phyloP scores from a whole-genome alignment of 2,797 vertebrate species.

The Discoglossus pictus region DNA sequence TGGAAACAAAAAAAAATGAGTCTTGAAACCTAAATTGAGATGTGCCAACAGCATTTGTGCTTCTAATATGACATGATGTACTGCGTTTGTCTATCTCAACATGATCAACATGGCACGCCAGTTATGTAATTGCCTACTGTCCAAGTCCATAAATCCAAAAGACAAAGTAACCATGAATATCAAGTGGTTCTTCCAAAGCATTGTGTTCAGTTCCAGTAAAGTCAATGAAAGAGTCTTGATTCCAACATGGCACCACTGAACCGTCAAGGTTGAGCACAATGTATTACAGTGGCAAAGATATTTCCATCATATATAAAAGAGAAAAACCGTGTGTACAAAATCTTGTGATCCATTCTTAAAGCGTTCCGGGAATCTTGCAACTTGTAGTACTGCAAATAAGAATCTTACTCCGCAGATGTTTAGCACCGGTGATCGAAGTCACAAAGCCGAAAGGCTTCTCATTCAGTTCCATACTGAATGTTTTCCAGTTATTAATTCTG shows the following conservation, averaged over 20 bases:
- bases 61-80: constrained; percentile 59
- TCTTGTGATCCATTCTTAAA: constrained; percentile 3
- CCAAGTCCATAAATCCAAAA: constrained; percentile 1
- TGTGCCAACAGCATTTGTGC: constrained; percentile 64
- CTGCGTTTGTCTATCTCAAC: not conserved
- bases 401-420: constrained; percentile 11
- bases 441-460: not conserved
- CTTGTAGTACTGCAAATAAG: not conserved
- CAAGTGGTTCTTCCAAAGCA: not conserved
- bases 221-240: not conserved
- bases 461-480: constrained; percentile 7
- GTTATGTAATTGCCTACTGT: constrained; percentile 10
- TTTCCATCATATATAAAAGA: not conserved
- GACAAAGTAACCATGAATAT: not conserved
- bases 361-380: constrained; percentile 4
- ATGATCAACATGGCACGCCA: constrained; percentile 23
- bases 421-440: constrained; percentile 35
- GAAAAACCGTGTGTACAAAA: constrained; percentile 11
- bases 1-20: constrained; percentile 30
- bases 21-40: constrained; percentile 57
- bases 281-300: not conserved
- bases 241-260: not conserved
- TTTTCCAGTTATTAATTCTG: constrained; percentile 30
- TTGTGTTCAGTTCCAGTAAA: not conserved
- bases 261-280: not conserved